Conservation (phyloP, 1,140 invertebrate species). For the Bombus ignitus region DNA sequence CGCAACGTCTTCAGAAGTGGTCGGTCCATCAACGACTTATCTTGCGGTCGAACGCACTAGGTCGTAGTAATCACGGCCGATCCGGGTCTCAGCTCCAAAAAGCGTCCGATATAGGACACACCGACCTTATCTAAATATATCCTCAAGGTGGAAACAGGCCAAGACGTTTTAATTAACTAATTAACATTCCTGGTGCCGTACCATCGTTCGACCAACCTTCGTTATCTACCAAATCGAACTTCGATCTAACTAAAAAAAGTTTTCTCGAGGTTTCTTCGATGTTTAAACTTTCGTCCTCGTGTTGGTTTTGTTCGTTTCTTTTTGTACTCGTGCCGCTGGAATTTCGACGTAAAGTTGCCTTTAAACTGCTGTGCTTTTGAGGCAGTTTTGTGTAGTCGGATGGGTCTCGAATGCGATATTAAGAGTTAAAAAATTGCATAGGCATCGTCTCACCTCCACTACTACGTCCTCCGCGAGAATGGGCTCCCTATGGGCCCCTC, state of each 20-base stretch:
- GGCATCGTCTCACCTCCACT: background rate
- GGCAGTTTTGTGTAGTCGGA: background rate
- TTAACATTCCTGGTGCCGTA: constrained; percentile 58
- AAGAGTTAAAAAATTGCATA: constrained; percentile 63
- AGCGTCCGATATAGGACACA: constrained; percentile 41
- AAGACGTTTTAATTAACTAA: constrained; percentile 70
- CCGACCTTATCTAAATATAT: constrained; percentile 67
- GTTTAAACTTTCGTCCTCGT: background rate
- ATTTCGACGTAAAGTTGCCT: constrained; percentile 1
- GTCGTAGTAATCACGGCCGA: constrained; percentile 42
- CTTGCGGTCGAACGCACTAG: constrained; percentile 28
- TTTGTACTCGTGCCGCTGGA: background rate
- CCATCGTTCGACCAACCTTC: constrained; percentile 17
- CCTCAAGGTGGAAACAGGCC: constrained; percentile 55
- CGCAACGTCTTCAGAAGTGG: constrained; percentile 10
- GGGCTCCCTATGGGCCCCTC: constrained; percentile 21
- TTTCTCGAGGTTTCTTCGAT: background rate
- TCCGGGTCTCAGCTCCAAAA: constrained; percentile 34
- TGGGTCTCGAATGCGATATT: constrained; percentile 36
- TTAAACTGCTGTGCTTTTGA: background rate
- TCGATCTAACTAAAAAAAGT: constrained; percentile 11
- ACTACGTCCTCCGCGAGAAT: constrained; percentile 36
- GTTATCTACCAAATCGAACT: constrained; percentile 21
- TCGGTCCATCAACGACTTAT: constrained; percentile 55
- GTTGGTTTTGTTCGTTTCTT: background rate